Base-by-base conservation (phyloP, 2,113 vertebrate species). In the Alexandromys fortis region DNA sequence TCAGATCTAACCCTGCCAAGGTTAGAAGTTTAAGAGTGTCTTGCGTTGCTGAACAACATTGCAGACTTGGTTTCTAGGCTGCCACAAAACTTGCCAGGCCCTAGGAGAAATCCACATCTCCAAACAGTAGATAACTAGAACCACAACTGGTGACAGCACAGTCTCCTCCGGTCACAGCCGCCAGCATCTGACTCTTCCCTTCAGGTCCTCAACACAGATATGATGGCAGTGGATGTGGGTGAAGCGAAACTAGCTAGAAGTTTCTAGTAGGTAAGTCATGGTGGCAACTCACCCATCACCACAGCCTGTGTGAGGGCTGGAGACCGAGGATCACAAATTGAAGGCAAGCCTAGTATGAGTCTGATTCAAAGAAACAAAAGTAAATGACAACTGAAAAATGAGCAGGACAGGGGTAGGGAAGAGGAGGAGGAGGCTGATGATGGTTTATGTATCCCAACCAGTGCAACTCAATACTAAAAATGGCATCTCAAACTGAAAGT, bases 401-500 rank as follows among this genome's bases (percentile, higher is more conserved):
- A 3, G 63, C 4, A 22, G 45, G 17, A 2, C 14, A 26, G 12
- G 93, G 73, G 28, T 1, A 65, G 28, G 0, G 14, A 14, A 55
- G 5, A 4, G 9, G 26, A 0, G 0, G 96, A 95, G 96, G 65
- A 96, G 90, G 78, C 85, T 78, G 96, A 90, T 93, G 97, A 90
- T 93, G 97, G 92, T 98, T 98, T 95, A 95, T 97, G 94, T 95
- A 97, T 70, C 92, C 28, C 49, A 89, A 96, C 72, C 86, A 7
- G 0, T 97, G 92, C 95, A 98, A 97, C 78, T 13, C 95, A 83
- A 96, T 77, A 89, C 83, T 83, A 87, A 97, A 79, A 95, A 96
- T 94, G 97, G 86, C 97, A 96, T 98, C 98, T 97, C 97, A 97
- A 97, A 97, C 89, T 97, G 95, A 97, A 98, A 97, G 97, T 98